phyloP scores from a whole-genome alignment of 1,140 invertebrate genomes.

The Diploscapter pachys region DNA sequence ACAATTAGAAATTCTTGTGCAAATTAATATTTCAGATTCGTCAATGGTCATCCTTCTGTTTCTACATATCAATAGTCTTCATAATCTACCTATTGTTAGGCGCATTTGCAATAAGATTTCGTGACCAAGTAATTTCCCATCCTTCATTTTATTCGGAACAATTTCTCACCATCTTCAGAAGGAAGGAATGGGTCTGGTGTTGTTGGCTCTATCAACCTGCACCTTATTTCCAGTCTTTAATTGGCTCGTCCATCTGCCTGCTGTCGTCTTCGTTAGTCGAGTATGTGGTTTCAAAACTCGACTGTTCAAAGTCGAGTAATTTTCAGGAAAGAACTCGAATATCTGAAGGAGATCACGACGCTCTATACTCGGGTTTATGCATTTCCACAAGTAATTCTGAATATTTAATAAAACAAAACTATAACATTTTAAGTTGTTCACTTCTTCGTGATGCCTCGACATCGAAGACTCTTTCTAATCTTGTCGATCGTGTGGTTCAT shows the following conservation, averaged over 20 bases:
- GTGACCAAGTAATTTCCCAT: slow-evolving; percentile 21
- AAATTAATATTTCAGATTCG: slow-evolving; percentile 5
- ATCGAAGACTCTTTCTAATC: slow-evolving; percentile 50
- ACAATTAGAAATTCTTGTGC: too few relatives aligned
- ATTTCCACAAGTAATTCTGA: too few relatives aligned
- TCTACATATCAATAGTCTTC: slow-evolving; percentile 25
- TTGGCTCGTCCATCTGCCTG: slow-evolving; percentile 27
- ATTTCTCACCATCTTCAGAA: slow-evolving; percentile 17
- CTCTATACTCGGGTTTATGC: too few relatives aligned
- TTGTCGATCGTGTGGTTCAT: slow-evolving; percentile 50
- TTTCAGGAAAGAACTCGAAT: too few relatives aligned
- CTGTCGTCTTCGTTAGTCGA: slow-evolving; percentile 24
- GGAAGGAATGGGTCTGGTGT: slow-evolving; percentile 13
- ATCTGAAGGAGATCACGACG: too few relatives aligned
- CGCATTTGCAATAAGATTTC: slow-evolving; percentile 21
- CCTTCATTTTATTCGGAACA: neutral
- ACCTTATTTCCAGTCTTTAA: slow-evolving; percentile 27
- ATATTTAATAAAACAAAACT: too few relatives aligned
- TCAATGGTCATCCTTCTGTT: slow-evolving; percentile 23
- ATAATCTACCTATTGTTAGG: slow-evolving; percentile 27
- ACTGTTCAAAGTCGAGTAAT: too few relatives aligned
- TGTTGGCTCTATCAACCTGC: slow-evolving; percentile 21
- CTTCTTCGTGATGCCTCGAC: slow-evolving; percentile 56
- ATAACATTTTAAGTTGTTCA: slow-evolving; percentile 51
- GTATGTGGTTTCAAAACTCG: neutral